These are phyloP conservation scores for Solea solea DNA, from an alignment of 2,113 vertebrate species.

Conservation along the genomic window DNA sequence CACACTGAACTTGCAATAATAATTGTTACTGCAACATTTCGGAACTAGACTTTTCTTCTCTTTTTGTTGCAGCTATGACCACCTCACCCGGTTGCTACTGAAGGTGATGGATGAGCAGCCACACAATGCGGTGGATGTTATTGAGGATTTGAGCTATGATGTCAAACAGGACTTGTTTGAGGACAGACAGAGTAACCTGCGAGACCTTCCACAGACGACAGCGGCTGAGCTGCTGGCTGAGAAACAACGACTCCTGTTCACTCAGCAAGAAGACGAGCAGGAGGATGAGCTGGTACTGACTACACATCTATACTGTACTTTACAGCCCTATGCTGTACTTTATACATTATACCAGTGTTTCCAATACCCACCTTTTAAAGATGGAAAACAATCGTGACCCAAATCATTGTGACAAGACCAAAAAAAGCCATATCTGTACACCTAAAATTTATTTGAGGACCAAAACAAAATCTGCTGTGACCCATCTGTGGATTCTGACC, in stretches of 20 bases:
- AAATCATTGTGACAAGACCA: too few species aligned
- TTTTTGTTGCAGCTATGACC: slow-evolving; percentile 87
- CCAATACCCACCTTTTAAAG: too few species aligned
- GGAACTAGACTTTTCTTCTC: background rate
- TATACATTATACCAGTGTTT: background rate
- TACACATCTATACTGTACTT: background rate
- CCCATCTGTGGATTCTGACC: too few species aligned
- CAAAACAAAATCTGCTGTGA: too few species aligned
- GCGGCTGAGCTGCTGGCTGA: slow-evolving; percentile 83
- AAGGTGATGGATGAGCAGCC: slow-evolving; percentile 91
- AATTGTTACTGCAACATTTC: background rate
- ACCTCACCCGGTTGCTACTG: slow-evolving; percentile 85
- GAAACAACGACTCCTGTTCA: slow-evolving; percentile 83
- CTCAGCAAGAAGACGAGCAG: slow-evolving; percentile 74
- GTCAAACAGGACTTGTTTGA: slow-evolving; percentile 83
- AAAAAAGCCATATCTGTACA: too few species aligned
- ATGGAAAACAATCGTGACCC: too few species aligned
- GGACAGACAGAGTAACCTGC: slow-evolving; percentile 83
- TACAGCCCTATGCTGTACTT: too few species aligned
- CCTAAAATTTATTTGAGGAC: too few species aligned
- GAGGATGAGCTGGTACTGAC: slow-evolving; percentile 79
- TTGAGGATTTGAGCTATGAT: slow-evolving; percentile 89
- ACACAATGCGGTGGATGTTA: slow-evolving; percentile 84
- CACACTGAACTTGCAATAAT: too few species aligned
- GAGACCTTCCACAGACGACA: slow-evolving; percentile 73